Evolutionary conservation across 2,888 invertebrate genomes (phyloP).

Genomic region (Caenorhabditis sp.): DNA sequence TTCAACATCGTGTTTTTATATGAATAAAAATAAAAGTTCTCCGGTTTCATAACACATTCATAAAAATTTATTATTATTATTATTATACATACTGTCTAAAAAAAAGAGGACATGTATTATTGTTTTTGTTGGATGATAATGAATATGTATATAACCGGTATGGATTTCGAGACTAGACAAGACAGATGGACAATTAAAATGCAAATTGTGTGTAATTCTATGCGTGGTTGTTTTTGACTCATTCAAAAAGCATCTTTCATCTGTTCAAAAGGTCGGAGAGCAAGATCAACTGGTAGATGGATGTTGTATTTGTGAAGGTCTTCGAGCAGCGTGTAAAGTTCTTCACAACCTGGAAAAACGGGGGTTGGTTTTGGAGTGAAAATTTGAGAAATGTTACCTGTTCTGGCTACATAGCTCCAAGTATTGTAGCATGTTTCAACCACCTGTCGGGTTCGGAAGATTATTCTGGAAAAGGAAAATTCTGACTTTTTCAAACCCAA

Average conservation of each 20-base stretch:
- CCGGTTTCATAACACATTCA: too few relatives aligned
- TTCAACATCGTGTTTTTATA: too few relatives aligned
- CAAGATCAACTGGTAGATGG: constrained; percentile 92
- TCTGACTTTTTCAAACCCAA: too few relatives aligned
- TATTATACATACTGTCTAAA: too few relatives aligned
- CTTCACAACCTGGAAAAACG: constrained; percentile 83
- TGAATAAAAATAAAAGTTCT: too few relatives aligned
- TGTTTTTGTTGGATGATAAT: too few relatives aligned
- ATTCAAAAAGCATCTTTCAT: constrained; percentile 87
- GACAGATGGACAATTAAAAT: too few relatives aligned
- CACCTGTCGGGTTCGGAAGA: constrained; percentile 81
- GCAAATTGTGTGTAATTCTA: neutral
- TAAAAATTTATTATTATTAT: too few relatives aligned
- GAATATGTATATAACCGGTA: too few relatives aligned
- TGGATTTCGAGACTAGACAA: too few relatives aligned
- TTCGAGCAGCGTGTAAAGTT: constrained; percentile 88
- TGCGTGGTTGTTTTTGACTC: neutral
- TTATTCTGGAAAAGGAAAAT: constrained; percentile 76
- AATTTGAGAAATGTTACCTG: constrained; percentile 78
- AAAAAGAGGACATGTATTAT: too few relatives aligned
- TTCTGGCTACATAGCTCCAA: constrained; percentile 94
- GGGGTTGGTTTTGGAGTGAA: neutral
- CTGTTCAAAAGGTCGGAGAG: constrained; percentile 93
- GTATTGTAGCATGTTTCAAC: constrained; percentile 74
- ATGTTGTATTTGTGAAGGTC: constrained; percentile 85